Conservation (phyloP, 2,797 vertebrate species). For the Taenioides sp. region DNA sequence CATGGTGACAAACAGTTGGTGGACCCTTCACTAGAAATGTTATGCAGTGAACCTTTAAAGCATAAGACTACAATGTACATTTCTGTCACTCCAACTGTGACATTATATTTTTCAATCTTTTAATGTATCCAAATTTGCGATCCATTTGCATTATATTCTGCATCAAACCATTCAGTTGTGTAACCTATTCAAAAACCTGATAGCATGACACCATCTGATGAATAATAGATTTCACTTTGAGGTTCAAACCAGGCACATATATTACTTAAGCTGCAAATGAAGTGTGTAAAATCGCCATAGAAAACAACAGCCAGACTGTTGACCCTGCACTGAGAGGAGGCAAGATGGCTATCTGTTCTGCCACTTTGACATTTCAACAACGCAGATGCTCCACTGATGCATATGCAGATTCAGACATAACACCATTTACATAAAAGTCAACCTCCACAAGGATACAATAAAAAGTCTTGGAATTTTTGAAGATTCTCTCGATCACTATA, state of each 20-base stretch:
- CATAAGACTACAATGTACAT: too few relatives aligned
- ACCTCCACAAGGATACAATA: background rate
- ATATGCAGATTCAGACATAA: constrained; percentile 54
- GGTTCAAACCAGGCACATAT: constrained; percentile 26
- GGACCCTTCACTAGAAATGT: too few relatives aligned
- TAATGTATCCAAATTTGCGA: too few relatives aligned
- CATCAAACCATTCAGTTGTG: too few relatives aligned
- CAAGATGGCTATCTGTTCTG: constrained; percentile 42
- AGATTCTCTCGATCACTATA: background rate
- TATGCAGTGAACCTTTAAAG: too few relatives aligned
- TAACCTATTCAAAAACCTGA: constrained; percentile 2
- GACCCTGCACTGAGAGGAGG: constrained; percentile 24
- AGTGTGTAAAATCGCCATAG: constrained; percentile 18
- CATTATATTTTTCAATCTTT: too few relatives aligned
- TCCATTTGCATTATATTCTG: too few relatives aligned
- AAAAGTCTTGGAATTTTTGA: background rate
- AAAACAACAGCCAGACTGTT: constrained; percentile 32
- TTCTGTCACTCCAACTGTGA: too few relatives aligned
- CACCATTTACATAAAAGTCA: constrained; percentile 18
- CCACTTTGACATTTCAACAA: constrained; percentile 56
- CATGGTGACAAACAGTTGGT: too few relatives aligned
- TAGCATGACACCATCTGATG: constrained; percentile 8
- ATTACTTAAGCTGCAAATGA: constrained; percentile 28
- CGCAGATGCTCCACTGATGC: constrained; percentile 43
- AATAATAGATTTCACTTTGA: constrained; percentile 20